These are phyloP conservation scores for Guaruba guarouba DNA, from an alignment of 2,113 vertebrate genomes.

Conservation along the genomic window DNA sequence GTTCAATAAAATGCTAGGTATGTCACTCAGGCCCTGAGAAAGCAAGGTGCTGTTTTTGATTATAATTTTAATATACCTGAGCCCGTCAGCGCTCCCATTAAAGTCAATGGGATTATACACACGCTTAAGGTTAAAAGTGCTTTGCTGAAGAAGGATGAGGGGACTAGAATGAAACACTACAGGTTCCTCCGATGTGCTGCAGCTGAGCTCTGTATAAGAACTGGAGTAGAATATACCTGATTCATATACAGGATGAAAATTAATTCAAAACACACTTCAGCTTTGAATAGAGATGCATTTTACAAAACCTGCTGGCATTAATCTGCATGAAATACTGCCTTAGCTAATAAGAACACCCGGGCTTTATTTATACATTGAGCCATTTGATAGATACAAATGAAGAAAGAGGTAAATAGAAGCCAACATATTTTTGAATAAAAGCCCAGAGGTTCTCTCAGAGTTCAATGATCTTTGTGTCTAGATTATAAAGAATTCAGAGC, in stretches of 20 bases:
- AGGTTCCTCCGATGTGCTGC: background rate
- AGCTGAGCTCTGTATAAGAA: background rate
- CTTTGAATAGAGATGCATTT: conserved; percentile 73
- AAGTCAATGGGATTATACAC: conserved; percentile 5
- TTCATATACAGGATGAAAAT: conserved; percentile 37
- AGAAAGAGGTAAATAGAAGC: conserved; percentile 52
- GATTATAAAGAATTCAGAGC: conserved; percentile 70
- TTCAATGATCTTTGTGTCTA: conserved; percentile 58
- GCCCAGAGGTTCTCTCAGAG: conserved; percentile 63
- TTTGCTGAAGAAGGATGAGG: conserved; percentile 14
- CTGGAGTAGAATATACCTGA: conserved; percentile 42
- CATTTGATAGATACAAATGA: conserved; percentile 70
- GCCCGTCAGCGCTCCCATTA: background rate
- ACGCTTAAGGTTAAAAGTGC: background rate
- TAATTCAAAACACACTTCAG: conserved; percentile 66
- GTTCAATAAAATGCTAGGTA: background rate
- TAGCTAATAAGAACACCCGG: conserved; percentile 70
- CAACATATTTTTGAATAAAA: conserved; percentile 67
- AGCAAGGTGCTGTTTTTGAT: conserved; percentile 40
- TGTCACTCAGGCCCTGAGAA: background rate
- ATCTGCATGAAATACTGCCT: conserved; percentile 72
- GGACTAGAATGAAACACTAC: background rate
- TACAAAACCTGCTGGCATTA: conserved; percentile 66
- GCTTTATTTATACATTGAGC: conserved; percentile 61
- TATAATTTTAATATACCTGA: conserved; percentile 41